Conservation (phyloP, 2,888 invertebrate genomes). For the Leptopilina drosophilae region DNA sequence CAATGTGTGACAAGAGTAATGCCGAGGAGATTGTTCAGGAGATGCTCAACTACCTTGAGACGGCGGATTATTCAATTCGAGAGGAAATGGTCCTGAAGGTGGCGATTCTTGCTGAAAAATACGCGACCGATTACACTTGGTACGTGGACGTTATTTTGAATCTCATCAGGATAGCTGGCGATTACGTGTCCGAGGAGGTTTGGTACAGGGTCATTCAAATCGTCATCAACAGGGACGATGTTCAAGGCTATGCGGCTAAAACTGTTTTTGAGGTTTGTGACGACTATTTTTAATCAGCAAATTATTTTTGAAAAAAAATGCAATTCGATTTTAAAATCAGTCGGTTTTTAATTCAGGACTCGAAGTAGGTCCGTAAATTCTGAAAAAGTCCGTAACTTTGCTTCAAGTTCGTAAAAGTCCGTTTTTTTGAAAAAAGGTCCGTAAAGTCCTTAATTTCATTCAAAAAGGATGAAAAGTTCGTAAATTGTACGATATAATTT, state of each 20-base stretch:
- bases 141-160: slow-evolving; percentile 98
- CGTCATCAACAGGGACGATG: slow-evolving; percentile 99
- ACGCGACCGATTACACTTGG: slow-evolving; percentile 99
- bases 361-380: too few relatives aligned
- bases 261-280: slow-evolving; percentile 93
- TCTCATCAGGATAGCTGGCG: slow-evolving; percentile 99
- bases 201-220: slow-evolving; percentile 99
- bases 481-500: too few relatives aligned
- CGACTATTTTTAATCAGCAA: too few relatives aligned
- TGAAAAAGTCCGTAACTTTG: too few relatives aligned
- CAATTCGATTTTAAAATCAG: too few relatives aligned
- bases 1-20: slow-evolving; percentile 99
- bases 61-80: slow-evolving; percentile 99
- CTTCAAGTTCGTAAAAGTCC: too few relatives aligned
- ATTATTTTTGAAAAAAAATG: too few relatives aligned
- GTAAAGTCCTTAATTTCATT: too few relatives aligned
- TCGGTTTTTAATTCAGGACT: too few relatives aligned
- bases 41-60: slow-evolving; percentile 99
- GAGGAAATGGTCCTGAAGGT: slow-evolving; percentile 99
- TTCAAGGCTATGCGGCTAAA: slow-evolving; percentile 99
- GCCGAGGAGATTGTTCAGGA: slow-evolving; percentile 99
- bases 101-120: slow-evolving; percentile 99
- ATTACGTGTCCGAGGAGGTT: slow-evolving; percentile 99
- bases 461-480: too few relatives aligned
- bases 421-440: too few relatives aligned